A percentile compares a stretch with the other conserved stretches of the same genome.
Conservation (phyloP, 2,888 invertebrate genomes). For the Euzophera pinguis region DNA sequence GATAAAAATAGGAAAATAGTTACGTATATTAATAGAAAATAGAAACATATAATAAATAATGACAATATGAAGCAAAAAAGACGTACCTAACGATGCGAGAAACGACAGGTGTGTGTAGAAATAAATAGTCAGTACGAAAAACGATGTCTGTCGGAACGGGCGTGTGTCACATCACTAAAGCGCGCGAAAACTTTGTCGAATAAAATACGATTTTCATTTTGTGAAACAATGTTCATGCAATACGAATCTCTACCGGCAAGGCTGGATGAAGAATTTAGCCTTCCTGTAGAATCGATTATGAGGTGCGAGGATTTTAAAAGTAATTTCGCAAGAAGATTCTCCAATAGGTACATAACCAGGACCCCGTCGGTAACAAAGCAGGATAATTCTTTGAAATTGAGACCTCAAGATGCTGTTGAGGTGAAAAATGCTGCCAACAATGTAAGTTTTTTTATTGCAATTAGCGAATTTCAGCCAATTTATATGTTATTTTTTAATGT, state of each 20-base stretch:
- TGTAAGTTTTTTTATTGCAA: constrained; percentile 40
- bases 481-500: too few species aligned
- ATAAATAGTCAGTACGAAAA: constrained; percentile 33
- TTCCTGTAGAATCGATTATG: constrained; percentile 72
- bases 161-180: constrained; percentile 28
- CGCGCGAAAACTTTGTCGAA: constrained; percentile 31
- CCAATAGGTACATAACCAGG: constrained; percentile 62
- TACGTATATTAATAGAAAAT: too few species aligned
- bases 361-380: constrained; percentile 40
- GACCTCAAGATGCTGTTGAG: constrained; percentile 26
- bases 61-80: neutral
- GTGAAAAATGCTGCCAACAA: constrained; percentile 33
- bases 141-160: constrained; percentile 21
- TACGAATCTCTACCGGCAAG: constrained; percentile 33
- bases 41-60: too few species aligned
- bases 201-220: constrained; percentile 29
- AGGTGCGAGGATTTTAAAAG: constrained; percentile 73
- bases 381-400: constrained; percentile 45
- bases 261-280: constrained; percentile 55
- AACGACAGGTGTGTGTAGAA: constrained; percentile 5
- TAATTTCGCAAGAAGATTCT: constrained; percentile 69
- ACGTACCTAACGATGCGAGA: constrained; percentile 1
- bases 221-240: constrained; percentile 51
- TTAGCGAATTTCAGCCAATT: neutral
- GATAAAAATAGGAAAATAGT: too few species aligned